phyloP scores from a whole-genome alignment of 2,797 vertebrate species.

The Fringilla coelebs region DNA sequence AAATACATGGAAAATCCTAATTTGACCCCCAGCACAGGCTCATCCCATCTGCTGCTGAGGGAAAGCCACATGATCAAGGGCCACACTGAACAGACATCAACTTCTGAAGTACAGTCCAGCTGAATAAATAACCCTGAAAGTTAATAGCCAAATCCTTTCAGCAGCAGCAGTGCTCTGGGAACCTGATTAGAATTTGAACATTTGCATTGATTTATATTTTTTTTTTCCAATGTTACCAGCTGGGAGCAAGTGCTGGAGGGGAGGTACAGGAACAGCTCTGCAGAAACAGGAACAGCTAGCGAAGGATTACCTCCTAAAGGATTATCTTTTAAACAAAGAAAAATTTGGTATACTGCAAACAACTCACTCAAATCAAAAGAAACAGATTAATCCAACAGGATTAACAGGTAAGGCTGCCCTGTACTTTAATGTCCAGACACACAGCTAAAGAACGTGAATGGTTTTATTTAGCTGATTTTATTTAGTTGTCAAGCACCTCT shows the following conservation, averaged over 20 bases:
- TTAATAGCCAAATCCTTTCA: conserved; percentile 42
- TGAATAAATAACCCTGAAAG: conserved; percentile 38
- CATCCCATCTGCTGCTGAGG: neutral
- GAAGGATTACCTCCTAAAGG: conserved; percentile 28
- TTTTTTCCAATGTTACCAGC: neutral
- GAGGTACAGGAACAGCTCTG: neutral
- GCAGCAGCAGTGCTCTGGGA: conserved; percentile 5
- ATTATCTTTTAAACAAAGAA: conserved; percentile 55
- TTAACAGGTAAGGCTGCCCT: conserved; percentile 26
- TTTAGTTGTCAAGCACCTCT: neutral
- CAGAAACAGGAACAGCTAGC: neutral
- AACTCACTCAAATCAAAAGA: conserved; percentile 13
- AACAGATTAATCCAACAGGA: conserved; percentile 40
- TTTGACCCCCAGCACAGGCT: neutral
- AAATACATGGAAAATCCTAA: neutral
- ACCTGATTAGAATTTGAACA: conserved; percentile 38
- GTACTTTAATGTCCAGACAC: neutral
- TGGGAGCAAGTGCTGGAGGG: neutral
- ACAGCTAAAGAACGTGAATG: neutral
- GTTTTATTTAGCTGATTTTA: neutral
- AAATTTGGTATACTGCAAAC: conserved; percentile 2
- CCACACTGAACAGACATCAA: neutral
- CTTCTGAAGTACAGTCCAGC: conserved; percentile 18
- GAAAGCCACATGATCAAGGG: neutral
- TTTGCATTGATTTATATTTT: neutral